Percentiles rank a stretch among this genome's conserved stretches.
Evolutionary conservation across 2,888 invertebrate species (phyloP).

Genomic region (Eugnorisma glareosa): DNA sequence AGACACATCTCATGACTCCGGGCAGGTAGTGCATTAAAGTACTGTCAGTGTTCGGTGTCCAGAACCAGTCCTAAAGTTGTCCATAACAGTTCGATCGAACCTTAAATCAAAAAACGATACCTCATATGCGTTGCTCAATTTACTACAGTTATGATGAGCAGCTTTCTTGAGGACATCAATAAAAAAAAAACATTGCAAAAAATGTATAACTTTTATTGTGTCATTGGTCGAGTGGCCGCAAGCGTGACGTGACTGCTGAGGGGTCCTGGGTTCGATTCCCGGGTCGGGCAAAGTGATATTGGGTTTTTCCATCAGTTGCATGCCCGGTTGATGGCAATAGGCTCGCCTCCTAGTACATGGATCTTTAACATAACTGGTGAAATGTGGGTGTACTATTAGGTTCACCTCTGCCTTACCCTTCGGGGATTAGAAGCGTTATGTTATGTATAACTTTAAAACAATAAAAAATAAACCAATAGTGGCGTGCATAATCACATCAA

Average conservation of each 20-base stretch:
- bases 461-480: neutral
- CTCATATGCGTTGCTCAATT: neutral
- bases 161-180: neutral
- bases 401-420: too few relatives aligned
- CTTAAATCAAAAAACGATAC: too few relatives aligned
- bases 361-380: too few relatives aligned
- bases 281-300: too few relatives aligned
- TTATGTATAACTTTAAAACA: neutral
- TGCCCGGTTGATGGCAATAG: neutral
- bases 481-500: constrained; percentile 10
- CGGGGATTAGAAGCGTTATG: neutral
- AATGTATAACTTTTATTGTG: too few relatives aligned
- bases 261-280: too few relatives aligned
- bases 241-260: too few relatives aligned
- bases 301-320: neutral
- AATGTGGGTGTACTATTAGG: too few relatives aligned
- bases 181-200: neutral
- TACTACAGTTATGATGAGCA: neutral
- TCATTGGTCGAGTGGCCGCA: neutral
- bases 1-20: neutral
- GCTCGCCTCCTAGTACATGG: too few relatives aligned
- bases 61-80: neutral
- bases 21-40: neutral
- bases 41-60: neutral
- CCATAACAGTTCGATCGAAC: neutral